These are phyloP conservation scores for Heteromurus nitidus DNA, from an alignment of 2,888 invertebrate genomes.

Conservation along the genomic window DNA sequence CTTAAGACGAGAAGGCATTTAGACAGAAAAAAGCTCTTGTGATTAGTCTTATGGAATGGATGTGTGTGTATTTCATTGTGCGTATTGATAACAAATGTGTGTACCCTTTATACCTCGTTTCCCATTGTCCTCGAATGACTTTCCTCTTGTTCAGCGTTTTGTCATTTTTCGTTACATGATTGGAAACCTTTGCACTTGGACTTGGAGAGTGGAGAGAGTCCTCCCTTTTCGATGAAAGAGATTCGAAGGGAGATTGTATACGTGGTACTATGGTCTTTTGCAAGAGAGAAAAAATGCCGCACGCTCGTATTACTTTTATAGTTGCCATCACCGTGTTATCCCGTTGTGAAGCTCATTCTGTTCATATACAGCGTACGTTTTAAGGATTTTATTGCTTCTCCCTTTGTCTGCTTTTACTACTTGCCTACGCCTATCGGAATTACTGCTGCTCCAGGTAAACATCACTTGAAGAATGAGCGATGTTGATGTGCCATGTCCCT, in stretches of 20 bases:
- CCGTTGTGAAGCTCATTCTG: background rate
- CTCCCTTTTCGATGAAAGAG: background rate
- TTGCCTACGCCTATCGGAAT: background rate
- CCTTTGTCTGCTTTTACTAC: no score
- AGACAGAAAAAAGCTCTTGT: slow-evolving; percentile 5
- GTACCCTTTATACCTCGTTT: background rate
- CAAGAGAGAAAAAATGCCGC: background rate
- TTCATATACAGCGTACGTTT: background rate
- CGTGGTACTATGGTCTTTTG: background rate
- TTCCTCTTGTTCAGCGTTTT: background rate
- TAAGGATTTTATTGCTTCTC: slow-evolving; percentile 6
- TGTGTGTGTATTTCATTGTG: background rate
- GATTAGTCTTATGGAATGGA: background rate
- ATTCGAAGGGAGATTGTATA: background rate
- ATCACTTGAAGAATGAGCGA: no score
- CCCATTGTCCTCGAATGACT: background rate
- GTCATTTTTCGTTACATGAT: no score
- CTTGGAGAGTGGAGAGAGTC: background rate
- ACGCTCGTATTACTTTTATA: no score
- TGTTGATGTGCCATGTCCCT: no score
- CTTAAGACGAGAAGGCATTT: background rate
- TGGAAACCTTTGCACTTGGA: background rate
- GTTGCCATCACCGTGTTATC: no score
- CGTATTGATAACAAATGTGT: background rate
- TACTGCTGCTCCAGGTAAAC: no score